Percentiles rank a stretch among this genome's conserved stretches.
Conservation (phyloP, 2,113 vertebrate species). For the Leptobrachium leishanense region DNA sequence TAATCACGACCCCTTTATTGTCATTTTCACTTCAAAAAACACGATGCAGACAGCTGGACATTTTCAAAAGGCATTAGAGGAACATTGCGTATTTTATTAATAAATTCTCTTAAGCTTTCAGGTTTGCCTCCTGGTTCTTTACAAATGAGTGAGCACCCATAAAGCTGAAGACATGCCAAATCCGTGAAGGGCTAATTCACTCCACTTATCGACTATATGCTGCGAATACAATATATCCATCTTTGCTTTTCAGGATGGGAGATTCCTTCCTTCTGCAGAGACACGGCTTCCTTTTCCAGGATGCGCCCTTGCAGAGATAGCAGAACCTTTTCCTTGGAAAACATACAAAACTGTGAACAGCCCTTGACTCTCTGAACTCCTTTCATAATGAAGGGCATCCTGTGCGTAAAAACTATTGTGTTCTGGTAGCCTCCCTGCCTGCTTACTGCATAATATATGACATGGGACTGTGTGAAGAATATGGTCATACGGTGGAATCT, state of each 20-base stretch:
- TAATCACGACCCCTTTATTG: background rate
- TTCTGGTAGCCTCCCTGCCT: slow-evolving; percentile 29
- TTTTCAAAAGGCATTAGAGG: too few species aligned
- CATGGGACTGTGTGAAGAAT: slow-evolving; percentile 17
- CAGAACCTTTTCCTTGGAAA: slow-evolving; percentile 58
- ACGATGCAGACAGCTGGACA: background rate
- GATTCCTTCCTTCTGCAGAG: slow-evolving; percentile 73
- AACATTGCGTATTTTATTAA: background rate
- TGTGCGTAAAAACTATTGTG: slow-evolving; percentile 75
- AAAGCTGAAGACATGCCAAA: background rate
- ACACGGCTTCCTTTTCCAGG: slow-evolving; percentile 72
- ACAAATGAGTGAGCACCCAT: background rate
- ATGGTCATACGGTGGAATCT: slow-evolving; percentile 11
- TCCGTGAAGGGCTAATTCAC: background rate
- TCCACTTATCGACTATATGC: background rate
- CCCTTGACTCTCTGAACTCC: slow-evolving; percentile 54
- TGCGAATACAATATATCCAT: slow-evolving; percentile 31
- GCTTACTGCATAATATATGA: slow-evolving; percentile 4
- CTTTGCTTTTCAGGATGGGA: slow-evolving; percentile 77
- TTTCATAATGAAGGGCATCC: slow-evolving; percentile 63
- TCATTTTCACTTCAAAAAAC: background rate
- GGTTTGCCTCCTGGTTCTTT: background rate
- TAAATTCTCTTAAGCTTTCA: background rate
- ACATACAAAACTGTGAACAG: slow-evolving; percentile 48
- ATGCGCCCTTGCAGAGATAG: slow-evolving; percentile 70